Evolutionary conservation across 2,797 vertebrate genomes (phyloP).

Genomic region (Enteromius afrohamiltoni): DNA sequence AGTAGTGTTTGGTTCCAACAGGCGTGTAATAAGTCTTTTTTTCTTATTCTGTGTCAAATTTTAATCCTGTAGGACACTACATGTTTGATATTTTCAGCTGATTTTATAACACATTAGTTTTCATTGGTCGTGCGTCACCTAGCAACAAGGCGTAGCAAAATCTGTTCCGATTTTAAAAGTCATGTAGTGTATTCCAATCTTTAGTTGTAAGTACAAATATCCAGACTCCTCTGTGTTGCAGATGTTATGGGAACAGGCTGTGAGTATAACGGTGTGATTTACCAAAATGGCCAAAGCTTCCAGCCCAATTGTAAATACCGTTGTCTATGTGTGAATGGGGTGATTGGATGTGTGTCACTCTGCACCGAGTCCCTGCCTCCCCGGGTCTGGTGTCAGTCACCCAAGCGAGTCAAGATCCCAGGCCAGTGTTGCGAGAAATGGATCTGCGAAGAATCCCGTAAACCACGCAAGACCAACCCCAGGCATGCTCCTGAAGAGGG

Average conservation of each 20-base stretch:
- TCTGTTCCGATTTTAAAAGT: no score
- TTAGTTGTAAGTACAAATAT: not conserved
- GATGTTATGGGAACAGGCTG: constrained; percentile 93
- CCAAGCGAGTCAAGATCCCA: constrained; percentile 83
- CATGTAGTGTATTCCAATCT: no score
- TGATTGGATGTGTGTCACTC: constrained; percentile 88
- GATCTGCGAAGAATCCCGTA: constrained; percentile 90
- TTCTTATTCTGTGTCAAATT: not conserved
- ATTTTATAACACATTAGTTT: no score
- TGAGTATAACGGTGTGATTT: constrained; percentile 90
- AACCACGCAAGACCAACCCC: constrained; percentile 85
- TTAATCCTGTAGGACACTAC: no score
- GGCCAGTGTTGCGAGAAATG: constrained; percentile 93
- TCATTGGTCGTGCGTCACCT: no score
- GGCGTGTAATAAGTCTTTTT: not conserved
- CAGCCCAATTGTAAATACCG: constrained; percentile 96
- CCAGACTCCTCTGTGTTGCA: constrained; percentile 51
- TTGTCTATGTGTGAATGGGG: constrained; percentile 92
- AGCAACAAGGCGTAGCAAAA: no score
- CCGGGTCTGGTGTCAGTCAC: constrained; percentile 90
- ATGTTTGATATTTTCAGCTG: no score
- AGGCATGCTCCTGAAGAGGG: constrained; percentile 85
- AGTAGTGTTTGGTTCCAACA: not conserved
- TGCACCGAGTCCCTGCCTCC: constrained; percentile 89
- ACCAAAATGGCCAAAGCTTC: constrained; percentile 92